phyloP scores from a whole-genome alignment of 2,797 vertebrate species.

The Neopelma chrysocephalum region DNA sequence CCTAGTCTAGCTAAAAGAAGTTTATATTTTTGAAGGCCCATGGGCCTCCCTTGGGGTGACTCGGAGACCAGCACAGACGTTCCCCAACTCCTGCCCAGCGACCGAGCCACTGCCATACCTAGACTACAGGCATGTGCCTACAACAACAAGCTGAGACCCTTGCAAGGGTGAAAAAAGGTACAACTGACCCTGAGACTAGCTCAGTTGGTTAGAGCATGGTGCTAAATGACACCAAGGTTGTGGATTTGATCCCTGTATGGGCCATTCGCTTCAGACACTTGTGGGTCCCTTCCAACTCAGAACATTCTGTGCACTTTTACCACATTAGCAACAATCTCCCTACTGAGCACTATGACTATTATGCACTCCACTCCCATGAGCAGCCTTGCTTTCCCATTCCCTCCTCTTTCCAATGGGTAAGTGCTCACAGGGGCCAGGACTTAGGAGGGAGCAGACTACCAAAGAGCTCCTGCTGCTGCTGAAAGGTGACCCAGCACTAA shows the following conservation, averaged over 20 bases:
- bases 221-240: background rate
- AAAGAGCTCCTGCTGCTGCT: background rate
- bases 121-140: background rate
- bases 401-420: background rate
- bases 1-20: background rate
- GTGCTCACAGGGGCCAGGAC: background rate
- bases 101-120: fast-evolving
- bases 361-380: fast-evolving
- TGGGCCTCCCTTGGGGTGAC: background rate
- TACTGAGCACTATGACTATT: background rate
- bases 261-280: background rate
- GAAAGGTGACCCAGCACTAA: background rate
- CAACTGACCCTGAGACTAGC: background rate
- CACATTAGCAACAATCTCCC: background rate
- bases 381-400: background rate
- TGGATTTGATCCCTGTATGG: background rate
- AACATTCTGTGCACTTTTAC: background rate
- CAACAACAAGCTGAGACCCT: background rate
- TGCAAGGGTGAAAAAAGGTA: background rate
- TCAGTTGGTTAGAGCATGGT: background rate
- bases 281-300: background rate
- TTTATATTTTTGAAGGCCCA: background rate
- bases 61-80: background rate
- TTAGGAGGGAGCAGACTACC: background rate
- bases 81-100: background rate